Evolutionary conservation across 2,888 invertebrate species (phyloP).

Genomic region (Drosophila gaucha): DNA sequence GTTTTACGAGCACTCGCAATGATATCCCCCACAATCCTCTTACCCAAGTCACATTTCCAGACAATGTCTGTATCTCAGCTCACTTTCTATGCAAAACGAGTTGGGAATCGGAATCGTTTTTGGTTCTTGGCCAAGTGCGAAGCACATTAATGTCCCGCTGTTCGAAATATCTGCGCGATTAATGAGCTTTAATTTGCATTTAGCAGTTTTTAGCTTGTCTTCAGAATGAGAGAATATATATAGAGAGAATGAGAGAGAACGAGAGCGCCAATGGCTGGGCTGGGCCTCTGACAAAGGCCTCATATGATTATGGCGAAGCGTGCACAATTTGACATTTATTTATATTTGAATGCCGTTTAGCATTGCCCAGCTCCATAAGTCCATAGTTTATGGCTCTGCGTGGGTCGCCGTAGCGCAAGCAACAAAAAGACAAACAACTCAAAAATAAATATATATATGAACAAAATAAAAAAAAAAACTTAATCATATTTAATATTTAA

Average conservation of each 20-base stretch:
- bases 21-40: conserved; percentile 5
- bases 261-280: conserved; percentile 14
- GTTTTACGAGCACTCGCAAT: conserved; percentile 70
- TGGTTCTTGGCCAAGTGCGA: conserved; percentile 62
- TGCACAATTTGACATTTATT: conserved; percentile 77
- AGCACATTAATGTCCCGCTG: conserved; percentile 74
- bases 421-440: conserved; percentile 11
- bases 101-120: conserved; percentile 44
- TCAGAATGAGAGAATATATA: background rate
- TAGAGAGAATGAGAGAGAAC: background rate
- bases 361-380: conserved; percentile 64
- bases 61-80: conserved; percentile 19
- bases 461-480: conserved; percentile 9
- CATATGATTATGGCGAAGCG: conserved; percentile 72
- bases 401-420: conserved; percentile 52
- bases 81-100: conserved; percentile 75
- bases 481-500: conserved; percentile 79
- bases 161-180: conserved; percentile 71
- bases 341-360: conserved; percentile 78
- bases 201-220: conserved; percentile 50
- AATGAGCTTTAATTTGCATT: conserved; percentile 79
- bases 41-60: conserved; percentile 9
- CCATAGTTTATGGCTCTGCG: conserved; percentile 68
- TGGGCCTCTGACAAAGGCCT: conserved; percentile 24
- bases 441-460: conserved; percentile 2